Evolutionary conservation across 2,888 invertebrate genomes (phyloP).

Genomic region (Eumacrocentrus americanus): DNA sequence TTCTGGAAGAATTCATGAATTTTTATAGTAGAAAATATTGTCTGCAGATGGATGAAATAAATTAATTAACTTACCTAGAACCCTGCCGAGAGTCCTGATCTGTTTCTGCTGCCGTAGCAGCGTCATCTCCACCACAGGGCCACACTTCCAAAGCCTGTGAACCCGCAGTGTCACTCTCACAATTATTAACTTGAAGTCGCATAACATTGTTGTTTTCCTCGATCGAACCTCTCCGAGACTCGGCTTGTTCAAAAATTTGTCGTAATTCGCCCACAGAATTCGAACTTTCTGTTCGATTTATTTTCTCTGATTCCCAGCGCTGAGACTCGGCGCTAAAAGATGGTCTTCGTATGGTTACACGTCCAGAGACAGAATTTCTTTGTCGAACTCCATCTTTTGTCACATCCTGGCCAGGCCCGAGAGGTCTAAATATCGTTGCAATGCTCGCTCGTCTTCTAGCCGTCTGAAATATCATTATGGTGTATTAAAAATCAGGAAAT

Average conservation of each 20-base stretch:
- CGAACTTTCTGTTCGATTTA: conserved; percentile 53
- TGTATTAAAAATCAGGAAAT: too few relatives aligned
- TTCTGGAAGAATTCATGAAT: conserved; percentile 35
- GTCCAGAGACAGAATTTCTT: conserved; percentile 55
- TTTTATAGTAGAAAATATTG: too few relatives aligned
- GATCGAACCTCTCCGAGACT: conserved; percentile 48
- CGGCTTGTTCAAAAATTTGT: conserved; percentile 53
- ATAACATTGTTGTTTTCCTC: conserved; percentile 54
- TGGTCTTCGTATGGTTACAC: conserved; percentile 53
- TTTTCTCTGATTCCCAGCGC: conserved; percentile 51
- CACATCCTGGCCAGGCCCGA: conserved; percentile 50
- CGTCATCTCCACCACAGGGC: neutral
- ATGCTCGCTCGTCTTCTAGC: conserved; percentile 65
- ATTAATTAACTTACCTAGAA: conserved; percentile 12
- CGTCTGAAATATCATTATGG: conserved; percentile 57
- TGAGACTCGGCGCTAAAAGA: conserved; percentile 52
- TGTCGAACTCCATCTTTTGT: conserved; percentile 51
- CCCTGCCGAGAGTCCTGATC: conserved; percentile 19
- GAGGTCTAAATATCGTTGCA: conserved; percentile 63
- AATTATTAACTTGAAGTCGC: conserved; percentile 38
- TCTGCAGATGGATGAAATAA: too few relatives aligned
- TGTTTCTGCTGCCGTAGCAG: neutral
- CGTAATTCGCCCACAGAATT: conserved; percentile 51
- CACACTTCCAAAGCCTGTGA: neutral
- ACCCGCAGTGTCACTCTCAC: conserved; percentile 40